These are phyloP conservation scores for Illadopsis cleaveri DNA, from an alignment of 2,113 vertebrate genomes.

Conservation along the genomic window DNA sequence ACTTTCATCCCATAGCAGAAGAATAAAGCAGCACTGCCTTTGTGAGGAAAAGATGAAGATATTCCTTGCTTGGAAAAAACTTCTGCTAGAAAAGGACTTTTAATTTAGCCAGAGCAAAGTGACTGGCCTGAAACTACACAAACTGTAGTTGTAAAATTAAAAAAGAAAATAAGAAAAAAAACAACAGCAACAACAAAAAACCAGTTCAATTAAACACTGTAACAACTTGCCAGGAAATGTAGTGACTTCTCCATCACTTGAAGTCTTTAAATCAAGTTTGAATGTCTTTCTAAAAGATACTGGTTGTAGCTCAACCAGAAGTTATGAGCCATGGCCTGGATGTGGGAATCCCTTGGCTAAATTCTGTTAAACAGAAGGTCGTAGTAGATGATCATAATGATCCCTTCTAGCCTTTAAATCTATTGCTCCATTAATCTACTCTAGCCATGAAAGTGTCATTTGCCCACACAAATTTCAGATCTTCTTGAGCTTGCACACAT, in stretches of 20 bases:
- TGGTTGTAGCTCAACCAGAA: slow-evolving; percentile 25
- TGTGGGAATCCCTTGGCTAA: slow-evolving; percentile 37
- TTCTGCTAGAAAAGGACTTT: background rate
- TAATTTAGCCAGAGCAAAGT: background rate
- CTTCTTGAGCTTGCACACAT: background rate
- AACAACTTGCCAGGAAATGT: background rate
- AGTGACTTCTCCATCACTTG: slow-evolving; percentile 15
- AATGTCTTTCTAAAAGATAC: slow-evolving; percentile 7
- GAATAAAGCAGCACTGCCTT: background rate
- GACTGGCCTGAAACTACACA: background rate
- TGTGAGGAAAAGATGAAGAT: background rate
- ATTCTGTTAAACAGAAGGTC: slow-evolving; percentile 56
- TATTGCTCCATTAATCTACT: slow-evolving; percentile 40
- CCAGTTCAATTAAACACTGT: background rate
- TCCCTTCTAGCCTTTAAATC: slow-evolving; percentile 55
- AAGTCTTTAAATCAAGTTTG: slow-evolving; percentile 53
- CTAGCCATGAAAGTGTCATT: slow-evolving; percentile 43
- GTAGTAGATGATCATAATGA: slow-evolving; percentile 52
- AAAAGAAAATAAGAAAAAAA: background rate
- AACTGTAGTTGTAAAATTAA: background rate
- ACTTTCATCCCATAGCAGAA: background rate
- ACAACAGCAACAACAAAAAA: too few relatives aligned
- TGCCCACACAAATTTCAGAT: background rate
- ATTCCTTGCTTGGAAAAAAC: background rate
- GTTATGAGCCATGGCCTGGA: slow-evolving; percentile 38